Conservation (phyloP, 2,888 invertebrate species). For the Andrena hattorfiana region DNA sequence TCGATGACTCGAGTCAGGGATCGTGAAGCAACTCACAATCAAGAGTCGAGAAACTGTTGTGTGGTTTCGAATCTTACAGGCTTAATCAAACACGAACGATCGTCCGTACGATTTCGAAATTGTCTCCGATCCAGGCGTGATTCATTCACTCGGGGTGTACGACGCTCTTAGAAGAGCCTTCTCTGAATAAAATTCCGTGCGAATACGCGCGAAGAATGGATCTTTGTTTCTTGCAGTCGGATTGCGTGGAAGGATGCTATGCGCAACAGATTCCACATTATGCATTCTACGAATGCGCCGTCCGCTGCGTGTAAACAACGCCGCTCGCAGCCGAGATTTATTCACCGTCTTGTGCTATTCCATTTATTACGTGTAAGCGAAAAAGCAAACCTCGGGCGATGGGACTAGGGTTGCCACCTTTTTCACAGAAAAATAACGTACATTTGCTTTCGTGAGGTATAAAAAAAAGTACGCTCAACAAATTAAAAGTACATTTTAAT, state of each 20-base stretch:
- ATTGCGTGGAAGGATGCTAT: neutral
- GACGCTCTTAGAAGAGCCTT: constrained; percentile 6
- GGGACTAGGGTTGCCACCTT: too few species aligned
- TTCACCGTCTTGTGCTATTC: too few species aligned
- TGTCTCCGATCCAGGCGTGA: too few species aligned
- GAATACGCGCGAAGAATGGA: constrained; percentile 12
- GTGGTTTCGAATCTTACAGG: neutral
- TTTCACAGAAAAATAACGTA: too few species aligned
- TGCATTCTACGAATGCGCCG: constrained; percentile 2
- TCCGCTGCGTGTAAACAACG: constrained; percentile 6
- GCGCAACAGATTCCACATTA: constrained; percentile 4
- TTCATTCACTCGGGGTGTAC: neutral
- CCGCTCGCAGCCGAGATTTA: too few species aligned
- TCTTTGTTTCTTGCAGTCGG: neutral
- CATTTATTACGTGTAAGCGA: too few species aligned
- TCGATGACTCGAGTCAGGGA: constrained; percentile 13
- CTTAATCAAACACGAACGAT: too few species aligned
- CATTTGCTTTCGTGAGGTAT: too few species aligned
- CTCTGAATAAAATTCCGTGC: constrained; percentile 15
- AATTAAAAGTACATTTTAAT: too few species aligned
- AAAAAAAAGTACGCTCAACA: too few species aligned
- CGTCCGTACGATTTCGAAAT: neutral
- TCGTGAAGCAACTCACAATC: constrained; percentile 3
- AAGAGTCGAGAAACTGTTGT: neutral
- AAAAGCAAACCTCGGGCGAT: too few species aligned